Percentiles rank a stretch among this genome's conserved stretches.
These are phyloP conservation scores for Pachypsylla venusta DNA, from an alignment of 1,140 invertebrate species.

Conservation along the genomic window DNA sequence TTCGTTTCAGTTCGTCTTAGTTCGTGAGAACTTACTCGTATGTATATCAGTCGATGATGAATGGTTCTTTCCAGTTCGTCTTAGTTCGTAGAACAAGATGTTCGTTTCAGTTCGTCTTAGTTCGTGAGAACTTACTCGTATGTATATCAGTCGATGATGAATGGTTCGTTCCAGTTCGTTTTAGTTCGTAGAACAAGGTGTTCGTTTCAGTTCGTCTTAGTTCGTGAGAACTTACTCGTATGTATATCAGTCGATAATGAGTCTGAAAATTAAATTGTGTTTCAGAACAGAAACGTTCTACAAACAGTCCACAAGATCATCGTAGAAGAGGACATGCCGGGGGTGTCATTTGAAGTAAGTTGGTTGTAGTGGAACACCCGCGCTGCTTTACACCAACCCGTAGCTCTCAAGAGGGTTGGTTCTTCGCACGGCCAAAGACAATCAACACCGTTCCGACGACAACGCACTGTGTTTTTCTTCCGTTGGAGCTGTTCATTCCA, in stretches of 20 bases:
- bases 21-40: no score
- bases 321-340: not conserved
- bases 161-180: not conserved
- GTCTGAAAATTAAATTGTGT: not conserved
- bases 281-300: not conserved
- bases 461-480: no score
- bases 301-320: conserved; percentile 2
- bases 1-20: no score
- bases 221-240: not conserved
- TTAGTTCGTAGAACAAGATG: no score
- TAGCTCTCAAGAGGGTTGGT: not conserved
- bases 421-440: not conserved
- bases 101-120: no score
- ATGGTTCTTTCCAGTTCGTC: no score
- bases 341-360: not conserved
- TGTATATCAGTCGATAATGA: not conserved
- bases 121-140: not conserved
- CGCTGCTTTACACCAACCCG: not conserved
- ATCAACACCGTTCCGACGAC: not conserved
- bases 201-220: no score
- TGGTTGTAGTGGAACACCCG: not conserved
- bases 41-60: no score
- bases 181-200: no score
- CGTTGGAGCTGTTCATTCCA: no score
- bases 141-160: not conserved